phyloP scores from a whole-genome alignment of 1,140 invertebrate species.

The Antheraea pernyi region DNA sequence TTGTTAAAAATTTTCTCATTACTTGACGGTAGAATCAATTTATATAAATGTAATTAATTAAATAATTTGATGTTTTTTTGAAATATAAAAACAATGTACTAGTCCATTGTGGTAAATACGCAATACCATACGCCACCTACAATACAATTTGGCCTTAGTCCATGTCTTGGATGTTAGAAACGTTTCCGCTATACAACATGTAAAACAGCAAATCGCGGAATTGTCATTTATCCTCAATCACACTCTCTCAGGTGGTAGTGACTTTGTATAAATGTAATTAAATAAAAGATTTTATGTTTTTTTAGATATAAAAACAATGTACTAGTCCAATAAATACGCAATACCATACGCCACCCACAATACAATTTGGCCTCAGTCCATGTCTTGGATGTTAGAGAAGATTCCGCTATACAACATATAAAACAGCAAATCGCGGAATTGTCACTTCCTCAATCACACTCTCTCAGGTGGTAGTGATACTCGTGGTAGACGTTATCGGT shows the following conservation, averaged over 20 bases:
- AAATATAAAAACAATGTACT: too few relatives aligned
- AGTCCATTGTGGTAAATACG: too few relatives aligned
- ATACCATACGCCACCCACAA: background rate
- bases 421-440: background rate
- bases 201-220: background rate
- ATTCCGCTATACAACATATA: background rate
- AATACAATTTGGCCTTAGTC: background rate
- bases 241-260: background rate
- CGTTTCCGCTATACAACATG: background rate
- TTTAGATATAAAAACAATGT: too few relatives aligned
- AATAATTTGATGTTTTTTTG: too few relatives aligned
- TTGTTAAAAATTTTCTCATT: background rate
- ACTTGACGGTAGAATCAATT: background rate
- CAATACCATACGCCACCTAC: background rate
- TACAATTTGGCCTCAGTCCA: background rate
- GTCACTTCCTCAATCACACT: background rate
- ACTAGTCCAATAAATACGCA: background rate
- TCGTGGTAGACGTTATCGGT: constrained; percentile 63
- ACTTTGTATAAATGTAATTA: too few relatives aligned
- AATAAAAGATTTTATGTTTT: too few relatives aligned
- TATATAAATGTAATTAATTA: too few relatives aligned
- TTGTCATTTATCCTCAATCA: background rate
- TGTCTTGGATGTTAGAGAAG: background rate
- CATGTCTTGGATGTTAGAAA: background rate
- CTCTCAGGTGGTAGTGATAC: background rate